A percentile compares a stretch with the other conserved stretches of the same genome.
phyloP scores from a whole-genome alignment of 2,888 invertebrate species.

The Heterodera filipjevi region DNA sequence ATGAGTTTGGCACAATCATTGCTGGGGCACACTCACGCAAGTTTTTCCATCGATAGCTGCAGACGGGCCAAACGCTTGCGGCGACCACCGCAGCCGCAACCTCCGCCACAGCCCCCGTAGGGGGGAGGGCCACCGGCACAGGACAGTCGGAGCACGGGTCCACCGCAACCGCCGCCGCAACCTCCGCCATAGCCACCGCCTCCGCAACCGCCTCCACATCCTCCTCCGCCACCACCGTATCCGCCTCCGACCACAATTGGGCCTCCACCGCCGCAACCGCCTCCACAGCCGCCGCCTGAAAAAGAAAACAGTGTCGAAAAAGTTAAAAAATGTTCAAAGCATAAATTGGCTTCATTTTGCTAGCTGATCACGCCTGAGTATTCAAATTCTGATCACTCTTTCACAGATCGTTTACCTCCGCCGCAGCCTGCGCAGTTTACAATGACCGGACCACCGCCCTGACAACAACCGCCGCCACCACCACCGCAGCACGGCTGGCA shows the following conservation, averaged over 20 bases:
- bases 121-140: too few relatives aligned
- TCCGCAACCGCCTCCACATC: too few relatives aligned
- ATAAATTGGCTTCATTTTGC: too few relatives aligned
- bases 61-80: not conserved
- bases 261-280: too few relatives aligned
- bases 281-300: too few relatives aligned
- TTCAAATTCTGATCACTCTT: too few relatives aligned
- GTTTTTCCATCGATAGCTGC: not conserved
- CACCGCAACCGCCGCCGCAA: not conserved
- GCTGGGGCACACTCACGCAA: not conserved
- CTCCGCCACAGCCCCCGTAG: not conserved
- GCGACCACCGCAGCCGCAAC: constrained; percentile 1
- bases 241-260: too few relatives aligned
- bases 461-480: not conserved
- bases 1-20: not conserved
- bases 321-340: too few relatives aligned
- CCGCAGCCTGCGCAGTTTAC: not conserved
- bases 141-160: not conserved
- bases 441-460: not conserved
- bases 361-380: too few relatives aligned
- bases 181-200: not conserved
- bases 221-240: too few relatives aligned
- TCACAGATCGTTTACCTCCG: too few relatives aligned
- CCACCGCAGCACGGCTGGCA: not conserved
- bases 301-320: too few relatives aligned